A percentile compares a stretch with the other conserved stretches of the same genome.
These are phyloP conservation scores for Danionella cerebrum DNA, from an alignment of 2,113 vertebrate species.

Conservation along the genomic window DNA sequence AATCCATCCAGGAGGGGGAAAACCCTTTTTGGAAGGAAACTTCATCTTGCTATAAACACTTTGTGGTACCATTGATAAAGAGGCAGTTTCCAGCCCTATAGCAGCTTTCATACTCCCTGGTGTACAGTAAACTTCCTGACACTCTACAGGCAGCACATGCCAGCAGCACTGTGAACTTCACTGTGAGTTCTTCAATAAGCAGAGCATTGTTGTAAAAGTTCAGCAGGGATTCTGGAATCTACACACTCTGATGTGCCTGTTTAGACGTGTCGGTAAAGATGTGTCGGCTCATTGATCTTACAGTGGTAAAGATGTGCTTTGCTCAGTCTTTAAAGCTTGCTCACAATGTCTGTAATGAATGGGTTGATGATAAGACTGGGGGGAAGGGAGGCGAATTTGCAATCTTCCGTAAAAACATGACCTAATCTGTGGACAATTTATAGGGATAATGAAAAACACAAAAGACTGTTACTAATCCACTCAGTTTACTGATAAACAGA, in stretches of 20 bases:
- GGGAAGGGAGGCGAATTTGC: not conserved
- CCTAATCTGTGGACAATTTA: not conserved
- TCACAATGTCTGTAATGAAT: not conserved
- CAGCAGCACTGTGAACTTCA: constrained; percentile 50
- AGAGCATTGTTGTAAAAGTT: constrained; percentile 56
- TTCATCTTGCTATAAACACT: constrained; percentile 45
- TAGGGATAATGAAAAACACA: not conserved
- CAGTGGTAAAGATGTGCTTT: not conserved
- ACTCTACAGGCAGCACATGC: constrained; percentile 46
- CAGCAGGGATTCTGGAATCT: not conserved
- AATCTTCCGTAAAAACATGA: not conserved
- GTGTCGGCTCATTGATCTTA: not conserved
- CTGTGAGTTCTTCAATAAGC: constrained; percentile 57
- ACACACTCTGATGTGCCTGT: not conserved
- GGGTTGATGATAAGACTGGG: not conserved
- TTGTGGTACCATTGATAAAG: constrained; percentile 59
- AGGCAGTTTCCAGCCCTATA: constrained; percentile 55
- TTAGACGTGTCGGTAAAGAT: not conserved
- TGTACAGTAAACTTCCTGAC: constrained; percentile 58
- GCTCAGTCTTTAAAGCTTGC: not conserved
- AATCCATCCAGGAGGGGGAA: constrained; percentile 12
- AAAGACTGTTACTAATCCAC: not conserved
- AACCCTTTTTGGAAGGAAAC: constrained; percentile 32
- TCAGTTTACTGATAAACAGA: not conserved
- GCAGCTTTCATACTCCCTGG: constrained; percentile 51